Evolutionary conservation across 2,797 vertebrate genomes (phyloP), one percentile per base, ranked within the genome.

Genomic region (Brachyrhaphis roseni): DNA sequence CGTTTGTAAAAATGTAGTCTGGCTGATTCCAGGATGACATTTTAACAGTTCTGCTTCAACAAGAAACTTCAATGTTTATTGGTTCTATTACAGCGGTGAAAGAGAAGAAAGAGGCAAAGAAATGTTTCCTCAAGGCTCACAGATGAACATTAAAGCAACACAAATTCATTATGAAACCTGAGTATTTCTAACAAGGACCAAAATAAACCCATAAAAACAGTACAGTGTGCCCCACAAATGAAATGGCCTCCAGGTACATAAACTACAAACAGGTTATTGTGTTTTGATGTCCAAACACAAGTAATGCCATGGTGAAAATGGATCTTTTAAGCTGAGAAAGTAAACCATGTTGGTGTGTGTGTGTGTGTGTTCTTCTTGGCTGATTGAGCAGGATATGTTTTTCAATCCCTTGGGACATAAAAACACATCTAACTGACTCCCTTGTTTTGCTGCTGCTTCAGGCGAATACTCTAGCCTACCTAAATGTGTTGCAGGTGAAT

Each of bases 101-200:
- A 82, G 82, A 88, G 75, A 88, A 87, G 79, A 72, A 70, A 18
- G 57, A 81, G 66, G 53, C 68, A 79, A 53, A 82, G 70, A 26
- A 86, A n/a, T 8, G 28, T 82, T 76, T 84, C 86, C 81, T 87
- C 23, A 0, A 74, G 80, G 85, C 74, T 0, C 43, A 72, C 66
- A 70, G 23, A 5, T 45, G 41, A 84, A 90, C 88, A 89, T 87
- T 86, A 86, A 82, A 86, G 84, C 43, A 43, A 53, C 5, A 16
- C 55, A 43, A 71, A 55, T 81, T 90, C 73, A 88, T 90, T 85
- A 88, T 70, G 3, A 70, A 74, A 78, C 46, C 68, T 66, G 81
- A 82, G 74, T 70, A 68, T 81, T 78, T 76, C 26, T 68, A 79
- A 84, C 72, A 62, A 71, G 68, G 26, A 71, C 26, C 75, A 78